These are phyloP conservation scores for Osmerus mordax DNA, from an alignment of 2,113 vertebrate species.

Conservation along the genomic window DNA sequence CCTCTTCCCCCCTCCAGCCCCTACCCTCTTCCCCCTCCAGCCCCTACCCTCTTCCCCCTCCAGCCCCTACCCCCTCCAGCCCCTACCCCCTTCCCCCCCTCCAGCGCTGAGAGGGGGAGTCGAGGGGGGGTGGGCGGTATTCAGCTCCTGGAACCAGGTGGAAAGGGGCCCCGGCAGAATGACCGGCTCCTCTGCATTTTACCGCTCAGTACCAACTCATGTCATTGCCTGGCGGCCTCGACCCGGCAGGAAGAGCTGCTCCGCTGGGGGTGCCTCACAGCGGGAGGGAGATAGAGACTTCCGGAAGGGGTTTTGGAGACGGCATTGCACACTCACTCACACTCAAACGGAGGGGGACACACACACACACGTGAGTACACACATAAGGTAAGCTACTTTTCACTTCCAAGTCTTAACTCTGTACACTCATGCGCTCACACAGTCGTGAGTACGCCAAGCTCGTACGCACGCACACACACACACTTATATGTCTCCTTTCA, in stretches of 20 bases:
- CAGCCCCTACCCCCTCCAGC: neutral
- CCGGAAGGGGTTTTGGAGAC: no score
- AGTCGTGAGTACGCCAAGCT: slow-evolving; percentile 19
- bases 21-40: neutral
- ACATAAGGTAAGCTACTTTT: slow-evolving; percentile 29
- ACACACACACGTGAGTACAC: neutral
- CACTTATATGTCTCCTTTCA: neutral
- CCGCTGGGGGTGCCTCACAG: slow-evolving; percentile 53
- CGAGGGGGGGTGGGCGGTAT: slow-evolving; percentile 24
- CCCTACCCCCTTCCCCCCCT: neutral
- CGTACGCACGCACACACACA: neutral
- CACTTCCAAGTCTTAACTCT: neutral
- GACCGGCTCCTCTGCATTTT: slow-evolving; percentile 63
- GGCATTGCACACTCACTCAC: no score
- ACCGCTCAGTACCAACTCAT: slow-evolving; percentile 69
- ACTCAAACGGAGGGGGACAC: no score
- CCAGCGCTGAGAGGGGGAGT: slow-evolving; percentile 43
- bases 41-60: neutral
- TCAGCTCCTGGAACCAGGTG: slow-evolving; percentile 37
- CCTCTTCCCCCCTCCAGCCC: neutral
- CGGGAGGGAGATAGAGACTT: slow-evolving; percentile 27
- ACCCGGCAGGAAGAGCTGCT: slow-evolving; percentile 67
- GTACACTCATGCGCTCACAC: slow-evolving; percentile 6
- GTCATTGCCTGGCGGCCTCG: slow-evolving; percentile 66
- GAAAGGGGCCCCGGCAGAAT: slow-evolving; percentile 69